Conservation (phyloP, 2,113 vertebrate genomes). For the Saccopteryx leptura region DNA sequence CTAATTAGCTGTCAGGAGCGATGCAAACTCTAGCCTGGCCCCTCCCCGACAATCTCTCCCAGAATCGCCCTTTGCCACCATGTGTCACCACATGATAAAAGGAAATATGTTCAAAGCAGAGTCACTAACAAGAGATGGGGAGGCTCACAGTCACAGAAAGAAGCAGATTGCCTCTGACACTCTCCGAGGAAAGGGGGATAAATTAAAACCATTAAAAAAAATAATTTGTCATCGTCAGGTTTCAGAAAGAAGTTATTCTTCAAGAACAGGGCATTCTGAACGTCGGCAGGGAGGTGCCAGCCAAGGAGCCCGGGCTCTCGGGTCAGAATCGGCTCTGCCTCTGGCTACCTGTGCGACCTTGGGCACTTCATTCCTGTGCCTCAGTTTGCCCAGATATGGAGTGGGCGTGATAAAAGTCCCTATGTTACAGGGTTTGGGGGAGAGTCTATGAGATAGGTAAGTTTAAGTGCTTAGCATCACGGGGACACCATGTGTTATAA, state of each 20-base stretch:
- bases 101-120: constrained; percentile 77
- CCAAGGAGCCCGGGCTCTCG: rapidly evolving
- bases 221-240: constrained; percentile 54
- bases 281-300: rapidly evolving
- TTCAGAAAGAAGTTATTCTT: background rate
- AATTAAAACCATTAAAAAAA: constrained; percentile 73
- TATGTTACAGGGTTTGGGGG: rapidly evolving
- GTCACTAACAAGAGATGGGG: constrained; percentile 67
- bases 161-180: constrained; percentile 62
- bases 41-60: constrained; percentile 67
- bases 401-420: background rate
- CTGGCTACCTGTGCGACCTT: rapidly evolving
- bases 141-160: constrained; percentile 1
- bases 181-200: constrained; percentile 7
- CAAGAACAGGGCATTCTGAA: background rate
- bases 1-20: constrained; percentile 81
- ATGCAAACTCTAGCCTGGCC: background rate
- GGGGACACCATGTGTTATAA: rapidly evolving
- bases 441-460: background rate
- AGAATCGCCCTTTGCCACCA: constrained; percentile 73
- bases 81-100: constrained; percentile 73
- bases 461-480: rapidly evolving
- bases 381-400: background rate
- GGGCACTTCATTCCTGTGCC: rapidly evolving
- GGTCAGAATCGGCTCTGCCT: background rate